Evolutionary conservation across 2,113 vertebrate genomes (phyloP), one percentile per base, ranked within the genome.

Genomic region (Thomomys bottae): DNA sequence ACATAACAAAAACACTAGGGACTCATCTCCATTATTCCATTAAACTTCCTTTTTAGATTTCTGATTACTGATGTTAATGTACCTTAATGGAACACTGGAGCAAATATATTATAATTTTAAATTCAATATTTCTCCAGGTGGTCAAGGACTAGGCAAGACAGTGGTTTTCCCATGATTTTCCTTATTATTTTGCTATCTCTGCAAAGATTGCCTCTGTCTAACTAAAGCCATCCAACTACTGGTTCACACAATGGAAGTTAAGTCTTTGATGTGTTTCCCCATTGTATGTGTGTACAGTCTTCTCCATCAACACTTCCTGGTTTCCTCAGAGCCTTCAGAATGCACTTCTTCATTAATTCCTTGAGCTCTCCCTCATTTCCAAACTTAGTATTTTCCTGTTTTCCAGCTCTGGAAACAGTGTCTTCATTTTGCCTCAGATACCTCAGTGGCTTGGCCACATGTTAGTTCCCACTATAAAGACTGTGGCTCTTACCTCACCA

Each of bases 11-110:
- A 95, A 87, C 71, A 38, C 89, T 80, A 71, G 80, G 71, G 89
- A 85, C 70, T 96, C 82, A 88, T 84, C 49, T 94, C 84, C 54
- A 71, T 42, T 96, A 97, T 95, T 87, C 67, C 93, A 28, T 94
- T 95, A 90, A 95, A 92, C 89, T 95, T 63, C 77, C 32, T 79
- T 82, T 81, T 80, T 86, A 95, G 34, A 86, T 93, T 89, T 94
- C 94, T 93, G 88, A 94, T 96, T 95, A 89, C 64, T 28, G 24
- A 91, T 96, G 88, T 80, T 96, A 94, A 96, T 95, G 64, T 92
- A 87, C 84, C 77, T 64, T 95, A 88, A 90, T 87, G 93, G 75
- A 90, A 87, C 70, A 76, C 1, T 12, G 38, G 72, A 84, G 38
- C 64, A 88, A 84, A 96, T 94, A 90, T 90, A 91, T 96, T 92